Evolutionary conservation across 2,797 vertebrate genomes (phyloP), one percentile per base, ranked within the genome.

Genomic region (Enteromius treurensis): DNA sequence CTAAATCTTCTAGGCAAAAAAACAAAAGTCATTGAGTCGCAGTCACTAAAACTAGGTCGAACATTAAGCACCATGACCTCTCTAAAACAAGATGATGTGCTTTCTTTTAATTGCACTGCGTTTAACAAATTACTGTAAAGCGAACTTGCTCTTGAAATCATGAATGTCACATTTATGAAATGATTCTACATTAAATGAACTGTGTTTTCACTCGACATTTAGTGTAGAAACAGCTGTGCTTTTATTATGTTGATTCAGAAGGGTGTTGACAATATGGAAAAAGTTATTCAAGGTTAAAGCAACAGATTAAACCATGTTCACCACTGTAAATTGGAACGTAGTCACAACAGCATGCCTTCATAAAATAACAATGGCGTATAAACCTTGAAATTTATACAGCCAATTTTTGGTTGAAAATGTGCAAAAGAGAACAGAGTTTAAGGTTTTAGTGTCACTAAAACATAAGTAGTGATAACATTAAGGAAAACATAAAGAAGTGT

Each of bases 261-360:
- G 93, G 91, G 91, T 92, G 92, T 91, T 85, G 85, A 90, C 88
- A 79, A 58, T 86, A 88, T 67, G 3, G 49, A 87, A 86, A 90
- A 86, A 85, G 89, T 89, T 88, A 90, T 45, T 77, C 77, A 67
- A 91, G 84, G 83, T 90, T 91, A 91, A 91, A 92, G 89, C 83
- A 91, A 88, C 86, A 89, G 47, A 73, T 40, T 51, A 58, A 55
- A 62, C 9, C 15, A 60, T 62, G 73, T 53, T 74, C n/a, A 73
- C 40, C 32, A 47, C 23, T 68, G 40, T 29, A 82, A 76, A 49
- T 53, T 1, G 14, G 45, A 80, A 67, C 10, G 17, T 17, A 23
- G 26, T 15, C 71, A 82, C 42, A 65, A 76, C 80, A 55, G 80
- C 55, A 37, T 51, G 79, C 53, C 53, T 74, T 64, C 23, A 81